Evolutionary conservation across 2,888 invertebrate species (phyloP), one percentile per base, ranked within the genome.

Genomic region (Stenotaenia linearis): DNA sequence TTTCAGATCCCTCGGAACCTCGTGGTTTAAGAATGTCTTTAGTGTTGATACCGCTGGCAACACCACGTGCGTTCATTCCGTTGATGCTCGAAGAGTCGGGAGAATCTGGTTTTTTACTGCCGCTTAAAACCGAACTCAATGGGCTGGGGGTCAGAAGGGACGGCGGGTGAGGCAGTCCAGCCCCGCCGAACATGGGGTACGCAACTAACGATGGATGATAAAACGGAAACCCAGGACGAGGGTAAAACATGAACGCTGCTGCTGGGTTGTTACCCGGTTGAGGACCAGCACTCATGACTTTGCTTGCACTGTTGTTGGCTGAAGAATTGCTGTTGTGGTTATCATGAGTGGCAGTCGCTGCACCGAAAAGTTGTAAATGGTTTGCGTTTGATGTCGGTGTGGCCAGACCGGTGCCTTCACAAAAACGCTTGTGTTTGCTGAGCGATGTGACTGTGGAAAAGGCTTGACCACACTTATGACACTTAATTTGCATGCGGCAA

Each of bases 381-480:
- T 21, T 28, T 6, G 61, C 30, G 23, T 23, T 56, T 35, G 77
- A 37, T 12, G 78, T 15, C n/a, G 79, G 45, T 30, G 79, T 61
- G 9, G 81, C 82, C 9, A 83, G 81, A 21, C 86, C 86, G 10
- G 69, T 69, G 1, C 95, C 93, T 86, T 97, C 97, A 87, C 98
- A 98, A 88, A 96, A 97, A 83, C 97, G 90, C 88, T 97, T 96
- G 87, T 98, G 98, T 85, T 98, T 98, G 82, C 95, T 92, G 77
- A 98, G 89, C 32, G 96, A 94, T 1, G 96, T 95, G 80, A 93
- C 92, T 0, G 97, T 96, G 80, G 92, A 93, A 88, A 98, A 98
- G 37, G 93, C 92, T 85, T 97, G 95, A 30, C 93, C 92, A 86
- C 98, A 98, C 90, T 97, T 96, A 84, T 90, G 91, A 88, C 98